These are phyloP conservation scores for Hyalella azteca DNA, from an alignment of 2,888 invertebrate species.

Conservation along the genomic window DNA sequence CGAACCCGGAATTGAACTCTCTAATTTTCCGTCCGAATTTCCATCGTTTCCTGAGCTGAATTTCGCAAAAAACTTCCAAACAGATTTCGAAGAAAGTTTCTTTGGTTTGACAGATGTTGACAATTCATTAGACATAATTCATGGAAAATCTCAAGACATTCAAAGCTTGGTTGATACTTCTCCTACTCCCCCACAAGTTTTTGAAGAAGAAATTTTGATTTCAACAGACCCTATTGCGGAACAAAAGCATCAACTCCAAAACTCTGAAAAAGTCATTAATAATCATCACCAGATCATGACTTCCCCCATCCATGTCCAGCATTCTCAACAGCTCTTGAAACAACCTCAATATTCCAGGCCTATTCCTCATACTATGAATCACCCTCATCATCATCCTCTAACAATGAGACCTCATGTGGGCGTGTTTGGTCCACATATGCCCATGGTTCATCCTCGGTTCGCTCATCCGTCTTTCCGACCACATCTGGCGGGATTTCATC, in stretches of 20 bases:
- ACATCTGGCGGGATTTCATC: background rate
- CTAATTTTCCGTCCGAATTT: background rate
- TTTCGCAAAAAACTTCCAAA: background rate
- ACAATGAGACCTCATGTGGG: background rate
- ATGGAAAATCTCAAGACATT: background rate
- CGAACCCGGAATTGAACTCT: background rate
- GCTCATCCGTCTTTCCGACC: background rate
- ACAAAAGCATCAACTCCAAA: background rate
- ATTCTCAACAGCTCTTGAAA: background rate
- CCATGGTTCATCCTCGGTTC: background rate
- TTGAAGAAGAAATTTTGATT: no score
- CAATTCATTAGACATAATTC: background rate
- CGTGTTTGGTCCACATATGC: background rate
- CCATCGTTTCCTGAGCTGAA: slow-evolving; percentile 3
- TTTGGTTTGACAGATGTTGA: background rate
- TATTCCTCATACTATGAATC: background rate
- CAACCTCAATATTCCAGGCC: background rate
- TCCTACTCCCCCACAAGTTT: no score
- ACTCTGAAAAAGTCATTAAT: background rate
- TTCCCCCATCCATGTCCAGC: background rate
- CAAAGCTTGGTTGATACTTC: background rate
- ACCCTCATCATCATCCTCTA: background rate
- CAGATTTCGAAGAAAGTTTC: background rate
- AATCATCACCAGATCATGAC: background rate
- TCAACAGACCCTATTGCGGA: background rate